Percentiles rank a stretch among this genome's conserved stretches.
Conservation (phyloP, 2,113 vertebrate genomes). For the Cariama cristata region DNA sequence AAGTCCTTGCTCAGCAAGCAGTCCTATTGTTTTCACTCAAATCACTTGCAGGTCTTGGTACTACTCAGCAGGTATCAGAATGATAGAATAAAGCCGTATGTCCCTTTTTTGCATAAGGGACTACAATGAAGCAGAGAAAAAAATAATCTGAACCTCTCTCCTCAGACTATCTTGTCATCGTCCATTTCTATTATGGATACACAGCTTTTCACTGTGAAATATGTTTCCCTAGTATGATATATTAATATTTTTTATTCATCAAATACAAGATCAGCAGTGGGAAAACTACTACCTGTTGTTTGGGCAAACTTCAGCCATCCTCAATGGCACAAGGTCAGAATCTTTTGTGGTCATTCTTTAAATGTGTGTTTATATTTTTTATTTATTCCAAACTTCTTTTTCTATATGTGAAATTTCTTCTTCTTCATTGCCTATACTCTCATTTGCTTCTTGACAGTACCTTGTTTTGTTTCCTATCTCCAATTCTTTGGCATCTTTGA, state of each 20-base stretch:
- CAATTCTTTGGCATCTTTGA: neutral
- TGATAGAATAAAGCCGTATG: neutral
- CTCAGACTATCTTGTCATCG: neutral
- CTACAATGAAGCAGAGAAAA: neutral
- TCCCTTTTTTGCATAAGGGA: neutral
- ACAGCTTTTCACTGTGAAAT: neutral
- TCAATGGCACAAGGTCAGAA: neutral
- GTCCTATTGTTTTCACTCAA: neutral
- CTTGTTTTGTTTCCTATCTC: neutral
- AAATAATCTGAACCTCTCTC: neutral
- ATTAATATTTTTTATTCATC: neutral
- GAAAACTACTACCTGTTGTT: neutral
- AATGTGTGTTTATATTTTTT: neutral
- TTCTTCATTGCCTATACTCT: neutral
- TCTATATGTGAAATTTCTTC: neutral
- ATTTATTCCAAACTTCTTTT: neutral
- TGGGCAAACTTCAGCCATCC: neutral
- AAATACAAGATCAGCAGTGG: neutral
- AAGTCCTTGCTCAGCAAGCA: neutral
- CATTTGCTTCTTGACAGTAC: neutral
- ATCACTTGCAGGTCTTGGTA: neutral
- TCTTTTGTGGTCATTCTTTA: neutral
- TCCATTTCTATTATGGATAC: neutral
- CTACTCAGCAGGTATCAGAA: neutral
- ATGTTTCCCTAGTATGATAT: neutral